Base-by-base conservation (phyloP, 2,797 vertebrate genomes). In the Remorina albescens region DNA sequence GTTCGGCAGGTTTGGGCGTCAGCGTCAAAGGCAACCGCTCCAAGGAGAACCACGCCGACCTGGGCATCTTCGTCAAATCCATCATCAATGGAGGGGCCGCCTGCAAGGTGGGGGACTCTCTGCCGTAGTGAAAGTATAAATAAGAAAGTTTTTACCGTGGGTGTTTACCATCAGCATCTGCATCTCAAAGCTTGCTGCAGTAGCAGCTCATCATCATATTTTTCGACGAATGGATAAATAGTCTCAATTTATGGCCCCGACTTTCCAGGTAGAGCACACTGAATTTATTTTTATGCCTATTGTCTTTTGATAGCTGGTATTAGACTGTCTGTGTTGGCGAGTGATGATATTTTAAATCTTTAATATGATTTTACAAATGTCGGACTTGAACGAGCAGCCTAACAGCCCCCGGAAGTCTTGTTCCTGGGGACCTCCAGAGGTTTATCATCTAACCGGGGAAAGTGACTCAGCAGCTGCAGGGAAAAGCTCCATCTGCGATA, bases 41-140 rank as follows among this genome's bases (percentile, higher is more conserved):
- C 72, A 98, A 98, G 87, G 98, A 99, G 90, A 98, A 96, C 92
- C 97, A 99, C 0, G 97, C 97, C 0, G 98, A 99, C 90, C 88
- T 99, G 74, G 98, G 98, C 64, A 99, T 99, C 94, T 99, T 99
- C 30, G 97, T 99, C 78, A 99, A 99, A 89, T 98, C 98, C 80
- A 99, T 99, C 80, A 98, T 99, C 78, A 97, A 98, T 0, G 98
- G 98, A 56, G 98, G 98, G 78, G 98, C 98, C 5, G 98, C 98
- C 2, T 99, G 96, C 74, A 99, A 99, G 95, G 98, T 97, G 49
- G 1, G 2, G 8, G 1, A 3, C 8, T 9, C 4, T 12, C 56
- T 60, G 41, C 10, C 16, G 11, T 21, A 1, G 0, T 44, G 58
- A 30, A 23, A 53, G 41, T 0, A 0, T 15, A 6, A 49, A n/a